A percentile compares a stretch with the other conserved stretches of the same genome.
Conservation (phyloP, 2,888 invertebrate genomes). For the Ametastegia equiseti region DNA sequence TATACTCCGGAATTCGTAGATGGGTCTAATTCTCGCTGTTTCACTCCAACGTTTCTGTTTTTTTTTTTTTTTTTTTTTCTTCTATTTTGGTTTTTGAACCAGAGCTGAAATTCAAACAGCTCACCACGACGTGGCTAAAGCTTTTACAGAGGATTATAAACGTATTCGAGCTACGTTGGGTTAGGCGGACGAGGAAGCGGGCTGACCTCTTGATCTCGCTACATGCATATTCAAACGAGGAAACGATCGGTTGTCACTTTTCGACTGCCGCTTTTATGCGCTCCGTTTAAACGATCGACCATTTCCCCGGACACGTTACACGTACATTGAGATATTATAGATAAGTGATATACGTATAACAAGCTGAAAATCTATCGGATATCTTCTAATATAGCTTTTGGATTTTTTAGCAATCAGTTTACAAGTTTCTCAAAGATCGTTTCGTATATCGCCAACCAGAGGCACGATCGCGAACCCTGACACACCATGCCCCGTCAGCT, state of each 20-base stretch:
- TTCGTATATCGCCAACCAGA: constrained; percentile 57
- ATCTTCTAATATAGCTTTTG: background rate
- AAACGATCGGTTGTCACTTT: constrained; percentile 62
- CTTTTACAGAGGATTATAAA: background rate
- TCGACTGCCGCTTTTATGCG: background rate
- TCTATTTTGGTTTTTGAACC: too few species aligned
- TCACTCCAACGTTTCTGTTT: too few species aligned
- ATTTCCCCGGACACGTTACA: background rate
- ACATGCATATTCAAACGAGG: constrained; percentile 71
- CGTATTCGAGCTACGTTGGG: constrained; percentile 11
- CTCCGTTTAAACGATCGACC: background rate
- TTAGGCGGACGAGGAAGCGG: constrained; percentile 64
- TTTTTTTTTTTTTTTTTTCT: background rate
- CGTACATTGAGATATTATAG: too few species aligned
- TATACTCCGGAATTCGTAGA: too few species aligned
- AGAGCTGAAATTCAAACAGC: background rate
- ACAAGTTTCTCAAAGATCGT: background rate
- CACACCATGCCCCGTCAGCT: constrained; percentile 56
- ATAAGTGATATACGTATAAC: background rate
- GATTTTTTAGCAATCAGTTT: too few species aligned
- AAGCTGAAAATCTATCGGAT: background rate
- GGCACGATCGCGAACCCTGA: constrained; percentile 61
- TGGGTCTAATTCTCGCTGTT: too few species aligned
- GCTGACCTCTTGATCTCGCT: constrained; percentile 68
- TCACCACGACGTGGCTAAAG: background rate